Evolutionary conservation across 2,797 vertebrate species (phyloP), one percentile per base, ranked within the genome.

Genomic region (Meriones psammophilus): DNA sequence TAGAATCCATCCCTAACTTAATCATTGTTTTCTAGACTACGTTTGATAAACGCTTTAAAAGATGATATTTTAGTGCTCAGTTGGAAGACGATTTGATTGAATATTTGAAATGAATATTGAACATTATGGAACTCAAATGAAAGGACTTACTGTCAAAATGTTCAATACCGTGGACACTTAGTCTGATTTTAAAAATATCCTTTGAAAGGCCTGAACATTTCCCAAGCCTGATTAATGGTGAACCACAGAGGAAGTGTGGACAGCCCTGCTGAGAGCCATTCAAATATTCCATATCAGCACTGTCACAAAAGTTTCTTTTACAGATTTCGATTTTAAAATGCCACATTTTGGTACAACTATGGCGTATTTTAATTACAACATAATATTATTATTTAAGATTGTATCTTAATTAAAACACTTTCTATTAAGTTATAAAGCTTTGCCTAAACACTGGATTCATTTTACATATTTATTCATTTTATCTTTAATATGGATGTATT

Each of bases 41-140:
- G 94, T 69, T 93, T 96, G 28, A 13, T 33, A 84, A 92, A 96
- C 68, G 14, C 8, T 95, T 89, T 58, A 93, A 94, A 85, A 91
- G 6, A 39, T 86, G 30, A 60, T 12, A 76, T 89, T 93, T 94
- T 76, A 66, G 20, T 66, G 13, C 3, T 84, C 22, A 26, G 69
- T 89, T 91, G 95, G 12, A 88, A 74, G 14, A 91, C 88, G 18
- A 85, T 64, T 56, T 76, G 36, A 71, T 91, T 92, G 86, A 95
- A 64, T 83, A 95, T 64, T 97, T 95, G 46, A 94, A 80, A 68
- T 15, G 28, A 12, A 46, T 87, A 62, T 73, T 79, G 10, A 96
- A 46, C 6, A 74, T 89, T 76, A 64, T 68, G 22, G 20, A 91
- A 56, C n/a, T 87, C 36, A 0, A 85, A 42, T 77, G 79, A 79